Percentiles rank a stretch among this genome's conserved stretches.
phyloP scores from a whole-genome alignment of 2,113 vertebrate species.

The Lagenorhynchus albirostris region DNA sequence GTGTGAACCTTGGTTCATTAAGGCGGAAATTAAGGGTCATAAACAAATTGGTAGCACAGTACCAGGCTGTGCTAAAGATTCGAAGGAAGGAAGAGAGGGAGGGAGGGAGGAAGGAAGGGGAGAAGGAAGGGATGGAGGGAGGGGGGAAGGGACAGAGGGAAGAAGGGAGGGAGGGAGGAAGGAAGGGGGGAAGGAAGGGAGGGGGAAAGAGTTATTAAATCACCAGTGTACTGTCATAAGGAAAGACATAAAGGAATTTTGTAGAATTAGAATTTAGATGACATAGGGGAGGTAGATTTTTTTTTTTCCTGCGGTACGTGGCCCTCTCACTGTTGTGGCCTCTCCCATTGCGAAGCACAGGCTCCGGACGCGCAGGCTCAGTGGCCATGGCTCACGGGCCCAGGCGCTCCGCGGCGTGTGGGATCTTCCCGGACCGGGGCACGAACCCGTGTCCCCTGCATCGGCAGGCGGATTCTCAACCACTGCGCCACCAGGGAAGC shows the following conservation, averaged over 20 bases:
- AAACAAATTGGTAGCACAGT: background rate
- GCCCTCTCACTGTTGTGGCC: too few species aligned
- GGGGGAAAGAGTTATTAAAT: background rate
- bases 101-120: rapidly evolving
- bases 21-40: background rate
- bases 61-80: background rate
- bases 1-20: conserved; percentile 42
- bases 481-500: too few species aligned
- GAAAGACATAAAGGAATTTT: background rate
- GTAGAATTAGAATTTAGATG: background rate
- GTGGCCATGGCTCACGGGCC: too few species aligned
- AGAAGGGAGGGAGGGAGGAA: rapidly evolving
- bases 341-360: too few species aligned
- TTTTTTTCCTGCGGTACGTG: too few species aligned
- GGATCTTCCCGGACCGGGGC: too few species aligned
- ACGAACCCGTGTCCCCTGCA: too few species aligned
- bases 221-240: background rate
- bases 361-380: too few species aligned
- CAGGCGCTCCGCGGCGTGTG: too few species aligned
- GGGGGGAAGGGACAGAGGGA: too few species aligned
- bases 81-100: too few species aligned
- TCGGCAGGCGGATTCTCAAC: too few species aligned
- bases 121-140: background rate
- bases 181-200: rapidly evolving
- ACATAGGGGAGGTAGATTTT: background rate